These are phyloP conservation scores for Chrysolina oricalcia DNA, from an alignment of 2,888 invertebrate species.

Conservation along the genomic window DNA sequence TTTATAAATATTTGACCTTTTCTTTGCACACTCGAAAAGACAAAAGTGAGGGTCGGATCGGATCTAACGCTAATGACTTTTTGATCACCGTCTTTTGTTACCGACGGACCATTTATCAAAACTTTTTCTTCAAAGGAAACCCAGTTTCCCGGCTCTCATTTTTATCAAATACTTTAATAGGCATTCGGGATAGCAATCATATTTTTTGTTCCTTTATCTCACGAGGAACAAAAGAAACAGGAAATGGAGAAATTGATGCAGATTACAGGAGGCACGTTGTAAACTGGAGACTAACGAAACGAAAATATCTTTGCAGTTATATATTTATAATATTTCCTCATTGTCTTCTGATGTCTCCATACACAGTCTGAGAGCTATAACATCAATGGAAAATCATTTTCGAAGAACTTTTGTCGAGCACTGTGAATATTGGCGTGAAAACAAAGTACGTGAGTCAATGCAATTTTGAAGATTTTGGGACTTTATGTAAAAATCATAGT, in stretches of 20 bases:
- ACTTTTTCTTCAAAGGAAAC: conserved; percentile 50
- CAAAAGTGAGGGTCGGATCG: conserved; percentile 58
- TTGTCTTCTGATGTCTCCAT: background rate
- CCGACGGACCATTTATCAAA: conserved; percentile 65
- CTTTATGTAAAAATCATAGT: too few species aligned
- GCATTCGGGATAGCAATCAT: conserved; percentile 39
- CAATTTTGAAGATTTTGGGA: too few species aligned
- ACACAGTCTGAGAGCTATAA: too few species aligned
- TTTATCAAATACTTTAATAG: conserved; percentile 48
- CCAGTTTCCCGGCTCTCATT: conserved; percentile 45
- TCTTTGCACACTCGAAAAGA: conserved; percentile 47
- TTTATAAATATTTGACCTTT: conserved; percentile 48
- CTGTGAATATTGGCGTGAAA: too few species aligned
- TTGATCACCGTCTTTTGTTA: conserved; percentile 65
- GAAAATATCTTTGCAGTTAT: background rate
- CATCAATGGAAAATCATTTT: too few species aligned
- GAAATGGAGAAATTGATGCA: conserved; percentile 26
- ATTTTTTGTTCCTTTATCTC: conserved; percentile 36
- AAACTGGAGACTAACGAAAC: background rate
- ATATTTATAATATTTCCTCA: background rate
- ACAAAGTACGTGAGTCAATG: too few species aligned
- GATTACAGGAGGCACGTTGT: background rate
- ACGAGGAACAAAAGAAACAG: conserved; percentile 19
- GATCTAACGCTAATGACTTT: conserved; percentile 64
- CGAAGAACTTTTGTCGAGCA: too few species aligned